These are phyloP conservation scores for Bothrops jararaca DNA, from an alignment of 2,113 vertebrate genomes.

Conservation along the genomic window DNA sequence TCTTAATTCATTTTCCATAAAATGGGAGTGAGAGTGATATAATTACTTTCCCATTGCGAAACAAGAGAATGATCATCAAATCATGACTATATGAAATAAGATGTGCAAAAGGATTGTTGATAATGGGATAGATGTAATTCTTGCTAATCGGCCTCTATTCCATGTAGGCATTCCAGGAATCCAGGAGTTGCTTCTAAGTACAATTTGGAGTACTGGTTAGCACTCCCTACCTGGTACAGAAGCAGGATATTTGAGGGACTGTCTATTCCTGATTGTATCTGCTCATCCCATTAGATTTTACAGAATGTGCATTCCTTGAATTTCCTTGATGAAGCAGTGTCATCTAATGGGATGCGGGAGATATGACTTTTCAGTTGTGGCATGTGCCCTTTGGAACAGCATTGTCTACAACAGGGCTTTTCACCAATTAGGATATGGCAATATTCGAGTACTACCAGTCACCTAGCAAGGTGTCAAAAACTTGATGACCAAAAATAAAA, in stretches of 20 bases:
- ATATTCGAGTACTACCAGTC: too few relatives aligned
- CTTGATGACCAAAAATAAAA: too few relatives aligned
- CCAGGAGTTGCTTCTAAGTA: neutral
- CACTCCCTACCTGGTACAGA: neutral
- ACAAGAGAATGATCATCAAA: neutral
- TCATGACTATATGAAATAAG: neutral
- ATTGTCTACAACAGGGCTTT: neutral
- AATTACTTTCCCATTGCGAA: neutral
- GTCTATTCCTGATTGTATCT: neutral
- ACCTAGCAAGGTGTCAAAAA: too few relatives aligned
- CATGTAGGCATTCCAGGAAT: neutral
- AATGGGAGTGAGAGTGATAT: neutral
- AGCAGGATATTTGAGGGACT: neutral
- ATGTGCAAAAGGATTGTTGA: neutral
- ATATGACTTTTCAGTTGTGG: neutral
- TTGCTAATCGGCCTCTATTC: neutral
- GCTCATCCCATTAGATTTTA: neutral
- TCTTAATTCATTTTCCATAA: neutral
- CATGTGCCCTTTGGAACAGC: neutral
- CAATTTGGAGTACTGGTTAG: neutral
- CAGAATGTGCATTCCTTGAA: neutral
- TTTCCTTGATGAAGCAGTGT: neutral
- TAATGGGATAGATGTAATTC: neutral
- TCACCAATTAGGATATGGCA: too few relatives aligned
- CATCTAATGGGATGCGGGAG: neutral